Conservation (phyloP, 1,140 invertebrate genomes). For the Augochlora pura region DNA sequence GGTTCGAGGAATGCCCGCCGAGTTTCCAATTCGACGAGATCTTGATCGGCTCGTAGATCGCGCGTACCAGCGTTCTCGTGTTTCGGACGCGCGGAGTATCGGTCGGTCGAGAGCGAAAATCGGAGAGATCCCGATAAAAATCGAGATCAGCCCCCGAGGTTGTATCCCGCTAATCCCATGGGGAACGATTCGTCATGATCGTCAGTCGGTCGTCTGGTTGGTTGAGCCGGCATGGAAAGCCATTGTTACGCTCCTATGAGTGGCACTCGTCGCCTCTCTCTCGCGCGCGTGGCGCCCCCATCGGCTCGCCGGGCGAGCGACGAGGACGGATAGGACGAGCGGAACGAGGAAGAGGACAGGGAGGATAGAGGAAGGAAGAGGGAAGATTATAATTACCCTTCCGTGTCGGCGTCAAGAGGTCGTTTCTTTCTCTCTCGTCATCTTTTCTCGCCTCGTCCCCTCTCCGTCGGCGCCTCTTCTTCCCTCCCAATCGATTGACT, state of each 20-base stretch:
- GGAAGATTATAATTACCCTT: constrained; percentile 60
- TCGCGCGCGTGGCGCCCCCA: constrained; percentile 48
- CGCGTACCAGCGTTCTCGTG: too few relatives aligned
- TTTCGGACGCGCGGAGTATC: too few relatives aligned
- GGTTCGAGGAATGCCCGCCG: neutral
- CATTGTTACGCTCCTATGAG: constrained; percentile 71
- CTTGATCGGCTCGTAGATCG: too few relatives aligned
- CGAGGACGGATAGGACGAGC: constrained; percentile 5
- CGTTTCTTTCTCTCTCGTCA: neutral
- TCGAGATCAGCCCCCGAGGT: constrained; percentile 21
- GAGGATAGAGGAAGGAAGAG: constrained; percentile 24
- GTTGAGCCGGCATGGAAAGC: constrained; percentile 66
- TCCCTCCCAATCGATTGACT: neutral
- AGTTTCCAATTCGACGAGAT: too few relatives aligned
- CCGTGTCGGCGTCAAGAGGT: constrained; percentile 32
- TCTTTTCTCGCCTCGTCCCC: constrained; percentile 2
- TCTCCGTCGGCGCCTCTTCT: constrained; percentile 12
- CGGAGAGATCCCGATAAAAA: neutral
- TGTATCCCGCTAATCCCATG: constrained; percentile 45
- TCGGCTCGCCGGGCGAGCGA: constrained; percentile 25
- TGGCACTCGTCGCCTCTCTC: constrained; percentile 54
- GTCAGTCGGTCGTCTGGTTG: constrained; percentile 62
- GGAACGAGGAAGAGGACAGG: neutral
- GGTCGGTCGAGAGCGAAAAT: too few relatives aligned
- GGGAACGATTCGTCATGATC: constrained; percentile 62